Evolutionary conservation across 2,113 vertebrate genomes (phyloP), one percentile per base, ranked within the genome.

Genomic region (Grantiella picta): DNA sequence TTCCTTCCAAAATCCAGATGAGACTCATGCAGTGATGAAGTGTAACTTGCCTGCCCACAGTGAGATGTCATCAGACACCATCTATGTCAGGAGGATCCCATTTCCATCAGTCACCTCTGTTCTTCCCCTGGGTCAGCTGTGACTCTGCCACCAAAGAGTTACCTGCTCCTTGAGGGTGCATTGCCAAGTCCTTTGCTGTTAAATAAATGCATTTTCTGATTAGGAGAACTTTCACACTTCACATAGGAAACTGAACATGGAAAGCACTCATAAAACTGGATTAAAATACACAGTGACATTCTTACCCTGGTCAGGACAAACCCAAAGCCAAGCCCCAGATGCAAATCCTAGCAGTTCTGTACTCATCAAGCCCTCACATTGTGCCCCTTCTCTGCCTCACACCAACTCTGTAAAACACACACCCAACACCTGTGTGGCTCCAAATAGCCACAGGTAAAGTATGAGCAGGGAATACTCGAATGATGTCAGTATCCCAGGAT

Each of bases 291-390:
- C 0, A 8, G 44, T 57, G 63, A 59, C 21, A 15, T 57, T 72
- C 38, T 42, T 5, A 86, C 7, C 19, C 19, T 4, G 3, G 12
- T 45, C 22, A 7, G 60, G 42, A 82, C 29, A 88, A 71, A 70
- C 36, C 15, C 45, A 59, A 73, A 86, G 10, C n/a, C 66, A 54
- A 86, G 82, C 13, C 33, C 12, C 31, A 47, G 33, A 12, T 0
- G 0, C 12, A 42, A 29, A 42, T 52, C 56, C 52, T 78, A 68
- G 50, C 27, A 50, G 47, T 15, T 70, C 33, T 21, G 21, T 28
- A 16, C 33, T 56, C 1, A 0, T 10, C 31, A 17, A 64, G 20
- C 6, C 2, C 38, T 68, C 49, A 18, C 61, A 8, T 0, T 18
- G 25, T 16, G 35, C 3, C 29, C 44, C 42, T 82, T 72, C 15